phyloP scores from a whole-genome alignment of 2,888 invertebrate genomes.

The Troglohyphantes excavatus region DNA sequence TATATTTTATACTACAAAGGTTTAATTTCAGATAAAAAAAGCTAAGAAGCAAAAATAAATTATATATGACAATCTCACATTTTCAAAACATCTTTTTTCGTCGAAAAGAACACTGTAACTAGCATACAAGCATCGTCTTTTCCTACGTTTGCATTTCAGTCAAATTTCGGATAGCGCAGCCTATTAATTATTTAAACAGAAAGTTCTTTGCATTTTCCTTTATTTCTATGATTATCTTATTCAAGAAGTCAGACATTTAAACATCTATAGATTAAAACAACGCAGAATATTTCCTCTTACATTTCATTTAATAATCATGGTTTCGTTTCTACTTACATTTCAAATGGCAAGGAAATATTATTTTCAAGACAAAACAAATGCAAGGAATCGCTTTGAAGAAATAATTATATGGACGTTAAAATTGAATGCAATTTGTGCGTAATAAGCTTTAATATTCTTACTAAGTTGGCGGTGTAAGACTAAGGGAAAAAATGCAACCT shows the following conservation, averaged over 20 bases:
- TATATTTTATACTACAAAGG: too few relatives aligned
- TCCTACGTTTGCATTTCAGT: neutral
- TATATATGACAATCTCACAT: too few relatives aligned
- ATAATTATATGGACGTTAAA: conserved; percentile 9
- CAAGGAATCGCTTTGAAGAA: neutral
- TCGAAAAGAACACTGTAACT: too few relatives aligned
- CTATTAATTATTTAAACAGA: conserved; percentile 28
- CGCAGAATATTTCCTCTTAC: neutral
- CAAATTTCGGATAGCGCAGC: neutral
- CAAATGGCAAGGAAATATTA: neutral
- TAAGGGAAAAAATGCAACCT: too few relatives aligned
- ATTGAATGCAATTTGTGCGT: too few relatives aligned
- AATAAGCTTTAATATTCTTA: too few relatives aligned
- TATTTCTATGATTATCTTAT: neutral
- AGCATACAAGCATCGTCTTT: neutral
- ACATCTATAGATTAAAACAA: neutral
- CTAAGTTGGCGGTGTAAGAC: too few relatives aligned
- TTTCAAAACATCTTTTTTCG: too few relatives aligned
- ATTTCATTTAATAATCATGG: conserved; percentile 1
- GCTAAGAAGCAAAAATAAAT: too few relatives aligned
- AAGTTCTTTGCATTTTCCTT: neutral
- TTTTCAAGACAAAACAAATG: neutral
- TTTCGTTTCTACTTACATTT: neutral
- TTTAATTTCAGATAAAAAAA: too few relatives aligned
- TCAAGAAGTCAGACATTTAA: conserved; percentile 7